Evolutionary conservation across 2,113 vertebrate species (phyloP).

Genomic region (Shinisaurus crocodilurus): DNA sequence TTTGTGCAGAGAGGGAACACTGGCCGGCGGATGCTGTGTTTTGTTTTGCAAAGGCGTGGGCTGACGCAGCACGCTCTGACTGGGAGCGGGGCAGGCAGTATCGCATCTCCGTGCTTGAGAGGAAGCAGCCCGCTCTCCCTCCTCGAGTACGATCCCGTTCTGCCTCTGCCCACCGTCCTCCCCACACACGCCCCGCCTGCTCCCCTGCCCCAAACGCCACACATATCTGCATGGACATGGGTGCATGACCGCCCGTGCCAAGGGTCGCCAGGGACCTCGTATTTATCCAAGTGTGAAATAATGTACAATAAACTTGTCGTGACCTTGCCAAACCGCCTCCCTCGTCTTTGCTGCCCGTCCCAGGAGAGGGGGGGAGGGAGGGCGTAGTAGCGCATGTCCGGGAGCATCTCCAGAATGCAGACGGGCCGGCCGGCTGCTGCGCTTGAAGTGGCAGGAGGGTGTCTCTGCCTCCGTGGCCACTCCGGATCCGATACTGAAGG

Average conservation of each 20-base stretch:
- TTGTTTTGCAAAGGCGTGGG: not conserved
- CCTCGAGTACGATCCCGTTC: not conserved
- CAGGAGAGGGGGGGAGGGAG: not conserved
- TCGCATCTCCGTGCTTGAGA: not conserved
- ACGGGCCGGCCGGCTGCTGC: not conserved
- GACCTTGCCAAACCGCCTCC: not conserved
- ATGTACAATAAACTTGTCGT: conserved; percentile 32
- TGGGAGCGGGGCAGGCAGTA: no score
- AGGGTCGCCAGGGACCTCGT: not conserved
- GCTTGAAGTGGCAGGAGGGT: not conserved
- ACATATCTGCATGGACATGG: conserved; percentile 21
- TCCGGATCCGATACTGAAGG: no score
- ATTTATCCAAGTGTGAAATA: conserved; percentile 13
- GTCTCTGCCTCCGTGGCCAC: not conserved
- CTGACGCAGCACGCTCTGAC: not conserved
- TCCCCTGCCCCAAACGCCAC: not conserved
- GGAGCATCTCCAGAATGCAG: not conserved
- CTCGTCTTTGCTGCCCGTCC: not conserved
- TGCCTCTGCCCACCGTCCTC: no score
- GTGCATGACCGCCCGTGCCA: conserved; percentile 19
- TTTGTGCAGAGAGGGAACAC: no score
- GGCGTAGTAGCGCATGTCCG: not conserved
- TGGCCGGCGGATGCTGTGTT: not conserved
- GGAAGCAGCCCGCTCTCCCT: not conserved
- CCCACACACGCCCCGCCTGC: not conserved